Evolutionary conservation across 2,113 vertebrate species (phyloP).

Genomic region (Alaudala cheleensis): DNA sequence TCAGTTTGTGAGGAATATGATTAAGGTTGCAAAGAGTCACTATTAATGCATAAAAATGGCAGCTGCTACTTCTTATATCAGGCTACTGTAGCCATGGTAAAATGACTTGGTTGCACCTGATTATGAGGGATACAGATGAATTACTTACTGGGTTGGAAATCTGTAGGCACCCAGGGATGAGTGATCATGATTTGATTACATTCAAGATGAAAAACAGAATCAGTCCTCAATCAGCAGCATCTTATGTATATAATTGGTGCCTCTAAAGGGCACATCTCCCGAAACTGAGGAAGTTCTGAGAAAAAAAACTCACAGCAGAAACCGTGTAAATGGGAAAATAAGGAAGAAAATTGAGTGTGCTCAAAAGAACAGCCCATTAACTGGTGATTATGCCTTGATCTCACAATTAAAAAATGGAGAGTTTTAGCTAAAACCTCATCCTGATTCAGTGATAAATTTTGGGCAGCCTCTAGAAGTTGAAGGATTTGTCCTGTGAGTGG

Average conservation of each 20-base stretch:
- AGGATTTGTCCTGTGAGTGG: background rate
- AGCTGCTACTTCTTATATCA: background rate
- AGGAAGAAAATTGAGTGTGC: background rate
- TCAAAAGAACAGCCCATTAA: background rate
- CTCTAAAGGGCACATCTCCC: background rate
- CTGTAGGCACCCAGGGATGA: background rate
- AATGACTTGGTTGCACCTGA: slow-evolving; percentile 7
- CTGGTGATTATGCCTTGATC: background rate
- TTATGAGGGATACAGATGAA: background rate
- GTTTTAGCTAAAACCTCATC: background rate
- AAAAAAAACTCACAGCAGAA: background rate
- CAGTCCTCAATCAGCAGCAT: slow-evolving; percentile 2
- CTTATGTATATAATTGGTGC: background rate
- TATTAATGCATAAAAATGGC: background rate
- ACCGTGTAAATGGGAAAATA: background rate
- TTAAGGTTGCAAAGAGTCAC: background rate
- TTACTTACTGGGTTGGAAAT: background rate
- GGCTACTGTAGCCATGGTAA: background rate
- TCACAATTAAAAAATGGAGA: background rate
- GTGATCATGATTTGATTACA: slow-evolving; percentile 20
- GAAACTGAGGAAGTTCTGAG: background rate
- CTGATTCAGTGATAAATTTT: background rate
- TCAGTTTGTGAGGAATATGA: background rate
- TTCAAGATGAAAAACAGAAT: slow-evolving; percentile 3
- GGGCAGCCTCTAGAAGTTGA: background rate